Conservation (phyloP, 92 coral and sea anemone species). For the Palythoa grandiflora region DNA sequence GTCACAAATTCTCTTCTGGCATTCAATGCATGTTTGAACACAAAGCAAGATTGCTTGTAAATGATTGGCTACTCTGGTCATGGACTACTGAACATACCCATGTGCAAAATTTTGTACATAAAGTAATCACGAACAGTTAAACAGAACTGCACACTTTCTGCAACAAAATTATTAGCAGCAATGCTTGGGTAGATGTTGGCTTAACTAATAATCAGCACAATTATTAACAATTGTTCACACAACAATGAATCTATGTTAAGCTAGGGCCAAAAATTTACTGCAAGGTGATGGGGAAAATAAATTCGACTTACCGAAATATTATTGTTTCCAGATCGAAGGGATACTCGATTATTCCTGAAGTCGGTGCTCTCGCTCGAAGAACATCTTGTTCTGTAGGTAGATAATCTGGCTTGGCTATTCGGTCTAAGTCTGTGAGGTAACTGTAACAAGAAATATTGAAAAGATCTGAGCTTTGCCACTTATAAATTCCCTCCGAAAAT, state of each 20-base stretch:
- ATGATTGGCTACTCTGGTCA: conserved; percentile 19
- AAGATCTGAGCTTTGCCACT: not conserved
- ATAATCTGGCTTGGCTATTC: conserved; percentile 90
- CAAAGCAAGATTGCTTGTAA: not conserved
- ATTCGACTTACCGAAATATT: conserved; percentile 90
- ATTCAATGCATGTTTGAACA: not conserved
- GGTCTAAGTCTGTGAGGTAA: conserved; percentile 95
- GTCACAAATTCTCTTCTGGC: not conserved
- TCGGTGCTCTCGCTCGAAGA: conserved; percentile 97
- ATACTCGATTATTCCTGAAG: conserved; percentile 98
- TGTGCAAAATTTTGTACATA: conserved; percentile 25
- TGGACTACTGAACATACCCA: conserved; percentile 10
- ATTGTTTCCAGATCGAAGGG: conserved; percentile 99
- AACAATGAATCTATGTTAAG: not conserved
- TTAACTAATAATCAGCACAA: not conserved
- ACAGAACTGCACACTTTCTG: not conserved
- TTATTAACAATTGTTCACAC: too few species aligned
- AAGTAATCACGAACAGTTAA: conserved; percentile 1
- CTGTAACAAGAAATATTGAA: conserved; percentile 55
- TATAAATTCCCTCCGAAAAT: not conserved
- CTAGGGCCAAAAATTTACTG: not conserved
- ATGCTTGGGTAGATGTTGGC: not conserved
- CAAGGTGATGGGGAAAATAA: not conserved
- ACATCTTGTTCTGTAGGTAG: conserved; percentile 99
- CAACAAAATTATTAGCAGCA: not conserved